Base-by-base conservation (phyloP, 2,113 vertebrate species). In the Thalassarche chlororhynchos region DNA sequence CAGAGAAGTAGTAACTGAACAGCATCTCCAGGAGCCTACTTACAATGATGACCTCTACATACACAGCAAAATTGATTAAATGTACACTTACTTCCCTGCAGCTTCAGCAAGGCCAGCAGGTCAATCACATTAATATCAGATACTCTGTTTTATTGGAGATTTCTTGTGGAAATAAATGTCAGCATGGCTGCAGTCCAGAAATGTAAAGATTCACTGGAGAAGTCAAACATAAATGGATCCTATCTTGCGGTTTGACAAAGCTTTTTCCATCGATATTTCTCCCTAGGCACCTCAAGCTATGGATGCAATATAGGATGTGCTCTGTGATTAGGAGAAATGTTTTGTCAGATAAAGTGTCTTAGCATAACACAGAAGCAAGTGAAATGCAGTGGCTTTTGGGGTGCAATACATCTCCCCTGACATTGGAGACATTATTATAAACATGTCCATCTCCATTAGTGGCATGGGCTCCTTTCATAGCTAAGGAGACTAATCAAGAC, bases 11-110 rank as follows among this genome's bases (percentile, higher is more conserved):
- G 51, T 76, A 95, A 83, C 46, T 88, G 75, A 85, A 69, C 12
- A 91, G 75, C 62, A 74, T 91, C 80, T 87, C 44, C 76, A 80
- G 77, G 36, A 85, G 40, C 51, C 66, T 57, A 44, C 29, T 95
- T 55, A 51, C 54, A 71, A 12, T 0, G 38, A 54, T 75, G 95
- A 90, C 68, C 89, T 92, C 85, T 93, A 29, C 61, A 58, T 29
- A 49, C 74, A 72, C 51, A 93, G 47, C 38, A 96, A 79, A 93
- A 96, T 49, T 93, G 92, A 93, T 77, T 94, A 95, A 94, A 91
- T 44, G 66, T 44, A 62, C 75, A 47, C 64, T 91, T 81, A 75
- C 61, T 92, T 97, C 51, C 77, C 62, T 97, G 84, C 90, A 90
- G 82, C 72, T 87, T 83, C 92, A 94, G 85, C 84, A 79, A 77